phyloP scores from a whole-genome alignment of 2,797 vertebrate species.

The Enteromius unitaeniatus region DNA sequence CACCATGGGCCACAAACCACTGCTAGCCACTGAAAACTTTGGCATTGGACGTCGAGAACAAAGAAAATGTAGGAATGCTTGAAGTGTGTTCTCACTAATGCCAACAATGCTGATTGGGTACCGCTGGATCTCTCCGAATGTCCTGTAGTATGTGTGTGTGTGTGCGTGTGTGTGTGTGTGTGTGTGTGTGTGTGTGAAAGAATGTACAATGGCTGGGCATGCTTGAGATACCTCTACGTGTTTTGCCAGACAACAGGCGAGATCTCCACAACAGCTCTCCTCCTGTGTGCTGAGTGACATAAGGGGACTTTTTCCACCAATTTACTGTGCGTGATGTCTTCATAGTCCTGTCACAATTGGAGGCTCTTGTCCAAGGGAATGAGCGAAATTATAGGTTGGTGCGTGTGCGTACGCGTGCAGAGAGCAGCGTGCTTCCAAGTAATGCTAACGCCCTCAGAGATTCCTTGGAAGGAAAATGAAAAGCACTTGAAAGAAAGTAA shows the following conservation, averaged over 20 bases:
- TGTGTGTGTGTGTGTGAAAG: conserved; percentile 12
- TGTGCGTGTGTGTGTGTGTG: not conserved
- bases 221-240: conserved; percentile 42
- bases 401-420: not conserved
- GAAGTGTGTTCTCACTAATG: conserved; percentile 3
- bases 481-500: conserved; percentile 21
- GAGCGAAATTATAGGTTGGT: conserved; percentile 30
- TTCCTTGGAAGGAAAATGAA: conserved; percentile 38
- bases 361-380: conserved; percentile 33
- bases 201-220: conserved; percentile 38
- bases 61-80: conserved; percentile 1
- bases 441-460: conserved; percentile 18
- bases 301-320: conserved; percentile 41
- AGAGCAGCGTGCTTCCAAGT: conserved; percentile 20
- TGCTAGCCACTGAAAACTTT: not conserved
- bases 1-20: not conserved
- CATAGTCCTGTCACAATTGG: conserved; percentile 33
- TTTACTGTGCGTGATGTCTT: conserved; percentile 35
- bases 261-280: conserved; percentile 46
- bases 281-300: conserved; percentile 32
- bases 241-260: conserved; percentile 48
- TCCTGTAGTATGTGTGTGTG: not conserved
- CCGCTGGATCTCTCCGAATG: conserved; percentile 6
- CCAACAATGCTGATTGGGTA: conserved; percentile 22
- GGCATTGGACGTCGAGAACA: not conserved